A percentile compares a stretch with the other conserved stretches of the same genome.
phyloP scores from a whole-genome alignment of 2,113 vertebrate species.

The Columba janthina region DNA sequence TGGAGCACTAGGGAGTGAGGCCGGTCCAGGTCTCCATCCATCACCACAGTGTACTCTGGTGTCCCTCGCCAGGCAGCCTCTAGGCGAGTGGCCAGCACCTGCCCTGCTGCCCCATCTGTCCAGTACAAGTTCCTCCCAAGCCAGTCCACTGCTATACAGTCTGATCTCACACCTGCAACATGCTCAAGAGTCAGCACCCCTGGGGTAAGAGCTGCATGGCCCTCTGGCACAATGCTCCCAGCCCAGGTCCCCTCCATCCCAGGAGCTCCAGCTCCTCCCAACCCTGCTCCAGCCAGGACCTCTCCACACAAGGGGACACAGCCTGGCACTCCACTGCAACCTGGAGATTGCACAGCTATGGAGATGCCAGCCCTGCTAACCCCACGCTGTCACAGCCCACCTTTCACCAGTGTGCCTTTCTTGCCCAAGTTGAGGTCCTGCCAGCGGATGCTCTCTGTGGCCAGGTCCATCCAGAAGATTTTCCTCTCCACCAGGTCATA shows the following conservation, averaged over 20 bases:
- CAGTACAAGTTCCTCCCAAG: slow-evolving; percentile 91
- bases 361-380: neutral
- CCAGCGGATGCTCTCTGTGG: slow-evolving; percentile 88
- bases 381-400: slow-evolving; percentile 27
- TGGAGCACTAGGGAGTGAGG: slow-evolving; percentile 85
- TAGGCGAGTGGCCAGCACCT: slow-evolving; percentile 83
- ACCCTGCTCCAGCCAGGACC: neutral
- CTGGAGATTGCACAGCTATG: neutral
- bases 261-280: neutral
- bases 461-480: slow-evolving; percentile 88
- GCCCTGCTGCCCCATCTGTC: slow-evolving; percentile 84
- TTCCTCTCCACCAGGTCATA: slow-evolving; percentile 81
- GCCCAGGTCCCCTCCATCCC: neutral
- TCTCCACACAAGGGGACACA: neutral
- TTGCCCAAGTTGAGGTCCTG: slow-evolving; percentile 67
- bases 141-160: slow-evolving; percentile 90
- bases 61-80: slow-evolving; percentile 63
- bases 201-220: neutral
- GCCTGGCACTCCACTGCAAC: neutral
- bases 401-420: slow-evolving; percentile 86
- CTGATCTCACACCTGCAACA: slow-evolving; percentile 83
- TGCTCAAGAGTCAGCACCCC: neutral
- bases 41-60: slow-evolving; percentile 79
- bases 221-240: neutral
- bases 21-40: slow-evolving; percentile 82